phyloP scores from a whole-genome alignment of 2,888 invertebrate genomes.

The Deilephila elpenor region DNA sequence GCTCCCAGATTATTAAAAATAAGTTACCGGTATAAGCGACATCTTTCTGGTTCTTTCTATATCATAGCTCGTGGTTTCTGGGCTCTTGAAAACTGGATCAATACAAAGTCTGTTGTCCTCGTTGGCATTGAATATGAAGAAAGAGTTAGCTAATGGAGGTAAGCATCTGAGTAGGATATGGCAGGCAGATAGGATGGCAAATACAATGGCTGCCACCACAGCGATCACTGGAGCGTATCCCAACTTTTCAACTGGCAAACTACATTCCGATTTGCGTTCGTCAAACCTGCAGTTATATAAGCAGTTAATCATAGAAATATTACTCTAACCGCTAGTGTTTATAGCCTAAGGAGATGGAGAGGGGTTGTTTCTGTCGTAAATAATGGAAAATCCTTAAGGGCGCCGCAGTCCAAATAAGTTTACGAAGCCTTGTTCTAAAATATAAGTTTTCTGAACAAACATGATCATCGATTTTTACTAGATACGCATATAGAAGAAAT shows the following conservation, averaged over 20 bases:
- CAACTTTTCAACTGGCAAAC: constrained; percentile 51
- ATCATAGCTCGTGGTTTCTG: constrained; percentile 39
- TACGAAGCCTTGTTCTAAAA: too few species aligned
- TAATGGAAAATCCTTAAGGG: too few species aligned
- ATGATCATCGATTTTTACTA: too few species aligned
- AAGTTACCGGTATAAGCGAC: constrained; percentile 66
- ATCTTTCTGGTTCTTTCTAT: constrained; percentile 47
- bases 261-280: constrained; percentile 55
- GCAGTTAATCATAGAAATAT: neutral
- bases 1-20: too few species aligned
- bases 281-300: constrained; percentile 52
- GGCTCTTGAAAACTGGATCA: constrained; percentile 50
- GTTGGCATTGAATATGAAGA: constrained; percentile 76
- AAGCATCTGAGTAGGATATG: constrained; percentile 61
- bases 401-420: too few species aligned
- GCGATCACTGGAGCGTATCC: constrained; percentile 56
- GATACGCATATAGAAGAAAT: too few species aligned
- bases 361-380: too few species aligned
- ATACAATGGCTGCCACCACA: constrained; percentile 54
- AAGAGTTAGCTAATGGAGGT: constrained; percentile 67
- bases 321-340: too few species aligned
- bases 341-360: too few species aligned
- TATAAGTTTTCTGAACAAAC: too few species aligned
- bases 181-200: constrained; percentile 58
- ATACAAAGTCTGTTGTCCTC: constrained; percentile 76